Evolutionary conservation across 2,113 vertebrate genomes (phyloP).

Genomic region (Rattus norvegicus): DNA sequence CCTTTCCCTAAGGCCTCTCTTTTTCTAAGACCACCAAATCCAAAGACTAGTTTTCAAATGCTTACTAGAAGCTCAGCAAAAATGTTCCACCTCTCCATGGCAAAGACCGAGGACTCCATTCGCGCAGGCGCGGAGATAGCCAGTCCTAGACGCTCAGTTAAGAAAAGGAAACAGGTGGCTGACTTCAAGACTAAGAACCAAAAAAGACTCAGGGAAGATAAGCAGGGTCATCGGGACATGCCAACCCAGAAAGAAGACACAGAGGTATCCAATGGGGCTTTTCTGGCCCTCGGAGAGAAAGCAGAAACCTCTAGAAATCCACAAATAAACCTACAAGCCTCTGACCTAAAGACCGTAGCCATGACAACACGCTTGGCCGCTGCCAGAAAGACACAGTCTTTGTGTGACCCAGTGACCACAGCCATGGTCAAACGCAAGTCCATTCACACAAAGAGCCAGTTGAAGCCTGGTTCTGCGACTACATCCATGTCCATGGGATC

Average conservation of each 20-base stretch:
- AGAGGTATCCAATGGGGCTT: background rate
- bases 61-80: background rate
- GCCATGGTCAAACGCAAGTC: background rate
- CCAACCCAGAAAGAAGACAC: background rate
- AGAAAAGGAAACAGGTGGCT: background rate
- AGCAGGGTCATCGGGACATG: background rate
- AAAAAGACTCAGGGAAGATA: background rate
- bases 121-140: rapidly evolving
- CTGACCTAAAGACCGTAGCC: background rate
- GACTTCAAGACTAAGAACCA: background rate
- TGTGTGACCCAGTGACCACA: background rate
- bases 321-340: background rate
- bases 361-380: background rate
- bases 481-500: background rate
- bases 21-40: background rate
- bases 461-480: background rate
- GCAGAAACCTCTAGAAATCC: background rate
- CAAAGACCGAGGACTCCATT: background rate
- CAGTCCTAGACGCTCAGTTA: background rate
- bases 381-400: background rate
- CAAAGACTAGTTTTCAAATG: background rate
- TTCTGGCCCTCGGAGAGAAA: background rate
- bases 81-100: background rate
- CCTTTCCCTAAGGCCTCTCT: background rate
- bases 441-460: background rate